Percentiles rank a stretch among this genome's conserved stretches.
phyloP scores from a whole-genome alignment of 2,797 vertebrate genomes.

The Poecile montanus region DNA sequence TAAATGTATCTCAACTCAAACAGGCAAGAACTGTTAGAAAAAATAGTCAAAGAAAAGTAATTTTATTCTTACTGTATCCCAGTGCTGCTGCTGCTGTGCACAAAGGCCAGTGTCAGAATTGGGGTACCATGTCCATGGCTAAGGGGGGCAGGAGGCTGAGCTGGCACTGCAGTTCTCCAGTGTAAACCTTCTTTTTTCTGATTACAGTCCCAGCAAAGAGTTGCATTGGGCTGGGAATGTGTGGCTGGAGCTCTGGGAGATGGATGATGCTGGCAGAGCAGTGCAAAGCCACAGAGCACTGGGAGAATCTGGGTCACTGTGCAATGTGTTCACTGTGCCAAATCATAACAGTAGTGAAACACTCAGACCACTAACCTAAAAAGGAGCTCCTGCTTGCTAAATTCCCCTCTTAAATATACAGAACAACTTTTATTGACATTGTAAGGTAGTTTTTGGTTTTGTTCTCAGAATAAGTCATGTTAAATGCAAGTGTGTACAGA shows the following conservation, averaged over 20 bases:
- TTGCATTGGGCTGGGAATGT: background rate
- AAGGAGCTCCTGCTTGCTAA: background rate
- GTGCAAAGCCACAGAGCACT: background rate
- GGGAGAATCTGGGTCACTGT: conserved; percentile 48
- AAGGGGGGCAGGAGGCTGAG: background rate
- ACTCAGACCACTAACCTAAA: background rate
- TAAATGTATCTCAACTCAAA: background rate
- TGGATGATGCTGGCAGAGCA: background rate
- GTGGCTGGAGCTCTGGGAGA: conserved; percentile 13
- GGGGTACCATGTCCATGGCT: background rate
- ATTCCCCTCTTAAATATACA: background rate
- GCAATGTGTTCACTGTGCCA: conserved; percentile 14
- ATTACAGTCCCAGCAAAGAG: background rate
- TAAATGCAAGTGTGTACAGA: background rate
- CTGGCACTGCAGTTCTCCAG: background rate
- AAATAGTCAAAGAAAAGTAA: background rate
- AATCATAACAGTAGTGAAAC: background rate
- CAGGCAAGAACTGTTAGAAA: background rate
- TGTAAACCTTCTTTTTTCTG: background rate
- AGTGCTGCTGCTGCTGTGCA: background rate
- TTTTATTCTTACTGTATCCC: background rate
- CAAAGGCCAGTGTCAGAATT: background rate
- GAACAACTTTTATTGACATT: background rate
- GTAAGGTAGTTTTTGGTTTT: background rate
- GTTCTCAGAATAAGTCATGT: background rate